Evolutionary conservation across 2,888 invertebrate genomes (phyloP).

Genomic region (Tetheella fluctuosa): DNA sequence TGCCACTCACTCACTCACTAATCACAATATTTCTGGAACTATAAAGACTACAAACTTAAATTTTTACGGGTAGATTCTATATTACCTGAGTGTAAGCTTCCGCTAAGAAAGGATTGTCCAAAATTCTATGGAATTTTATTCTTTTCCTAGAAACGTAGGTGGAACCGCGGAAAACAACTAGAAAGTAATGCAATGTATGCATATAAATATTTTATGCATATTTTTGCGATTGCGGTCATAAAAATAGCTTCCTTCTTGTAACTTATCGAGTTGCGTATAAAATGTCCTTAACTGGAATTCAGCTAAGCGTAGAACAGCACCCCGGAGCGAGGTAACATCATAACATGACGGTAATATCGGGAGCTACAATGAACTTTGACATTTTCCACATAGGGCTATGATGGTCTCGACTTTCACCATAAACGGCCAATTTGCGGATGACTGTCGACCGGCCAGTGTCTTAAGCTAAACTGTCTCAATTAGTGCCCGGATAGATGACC

Average conservation of each 20-base stretch:
- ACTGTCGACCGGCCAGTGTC: constrained; percentile 75
- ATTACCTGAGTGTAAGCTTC: too few relatives aligned
- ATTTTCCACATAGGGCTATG: constrained; percentile 73
- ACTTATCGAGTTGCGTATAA: constrained; percentile 24
- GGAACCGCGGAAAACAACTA: too few relatives aligned
- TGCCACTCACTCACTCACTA: too few relatives aligned
- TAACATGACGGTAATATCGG: constrained; percentile 73
- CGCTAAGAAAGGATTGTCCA: too few relatives aligned
- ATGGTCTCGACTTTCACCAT: constrained; percentile 78
- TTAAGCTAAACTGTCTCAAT: constrained; percentile 81
- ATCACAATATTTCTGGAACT: too few relatives aligned
- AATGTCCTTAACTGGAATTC: constrained; percentile 45
- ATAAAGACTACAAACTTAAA: too few relatives aligned
- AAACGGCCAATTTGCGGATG: constrained; percentile 80
- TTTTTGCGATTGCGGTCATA: not conserved
- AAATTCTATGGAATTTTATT: too few relatives aligned
- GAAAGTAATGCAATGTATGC: too few relatives aligned
- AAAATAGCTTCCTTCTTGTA: not conserved
- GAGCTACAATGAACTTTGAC: constrained; percentile 77
- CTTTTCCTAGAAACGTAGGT: too few relatives aligned
- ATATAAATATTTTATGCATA: not conserved
- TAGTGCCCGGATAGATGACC: constrained; percentile 80
- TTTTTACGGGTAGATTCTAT: too few relatives aligned
- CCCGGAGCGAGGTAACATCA: constrained; percentile 66
- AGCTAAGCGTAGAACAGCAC: constrained; percentile 50